A percentile compares a stretch with the other conserved stretches of the same genome.
phyloP scores from a whole-genome alignment of 1,140 invertebrate genomes.

The Heliconius nattereri region DNA sequence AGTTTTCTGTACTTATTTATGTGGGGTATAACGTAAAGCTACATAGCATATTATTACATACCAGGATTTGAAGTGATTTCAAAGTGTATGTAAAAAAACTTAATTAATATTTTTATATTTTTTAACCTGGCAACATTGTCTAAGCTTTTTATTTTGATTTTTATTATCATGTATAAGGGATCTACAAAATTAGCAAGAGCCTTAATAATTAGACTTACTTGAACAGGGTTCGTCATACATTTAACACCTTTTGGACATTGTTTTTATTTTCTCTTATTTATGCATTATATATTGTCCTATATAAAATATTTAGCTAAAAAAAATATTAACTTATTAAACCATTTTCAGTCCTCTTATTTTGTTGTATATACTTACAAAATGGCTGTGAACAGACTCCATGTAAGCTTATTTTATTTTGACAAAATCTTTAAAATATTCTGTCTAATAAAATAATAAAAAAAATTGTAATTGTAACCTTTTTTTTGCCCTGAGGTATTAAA shows the following conservation, averaged over 20 bases:
- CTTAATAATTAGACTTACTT: constrained; percentile 1
- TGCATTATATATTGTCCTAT: background rate
- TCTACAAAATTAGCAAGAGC: background rate
- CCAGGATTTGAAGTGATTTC: too few species aligned
- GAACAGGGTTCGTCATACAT: constrained; percentile 9
- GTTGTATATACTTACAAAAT: background rate
- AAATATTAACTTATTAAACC: background rate
- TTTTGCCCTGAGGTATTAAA: background rate
- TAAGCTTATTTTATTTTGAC: background rate
- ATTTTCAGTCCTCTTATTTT: background rate
- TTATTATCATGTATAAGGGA: background rate
- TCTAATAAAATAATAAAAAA: background rate
- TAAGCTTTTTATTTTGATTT: background rate
- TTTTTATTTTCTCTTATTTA: background rate
- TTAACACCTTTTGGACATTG: background rate
- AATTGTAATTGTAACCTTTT: background rate
- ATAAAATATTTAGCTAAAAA: background rate
- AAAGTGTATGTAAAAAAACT: background rate
- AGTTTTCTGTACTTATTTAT: background rate
- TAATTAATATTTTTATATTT: background rate
- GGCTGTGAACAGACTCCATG: constrained; percentile 10
- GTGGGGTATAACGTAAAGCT: background rate
- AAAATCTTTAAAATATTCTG: background rate
- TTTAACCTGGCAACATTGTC: background rate
- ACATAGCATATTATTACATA: too few species aligned